Evolutionary conservation across 1,140 invertebrate species (phyloP), one percentile per base, ranked within the genome.

Genomic region (Hermatobates lingyangjiaoensis): DNA sequence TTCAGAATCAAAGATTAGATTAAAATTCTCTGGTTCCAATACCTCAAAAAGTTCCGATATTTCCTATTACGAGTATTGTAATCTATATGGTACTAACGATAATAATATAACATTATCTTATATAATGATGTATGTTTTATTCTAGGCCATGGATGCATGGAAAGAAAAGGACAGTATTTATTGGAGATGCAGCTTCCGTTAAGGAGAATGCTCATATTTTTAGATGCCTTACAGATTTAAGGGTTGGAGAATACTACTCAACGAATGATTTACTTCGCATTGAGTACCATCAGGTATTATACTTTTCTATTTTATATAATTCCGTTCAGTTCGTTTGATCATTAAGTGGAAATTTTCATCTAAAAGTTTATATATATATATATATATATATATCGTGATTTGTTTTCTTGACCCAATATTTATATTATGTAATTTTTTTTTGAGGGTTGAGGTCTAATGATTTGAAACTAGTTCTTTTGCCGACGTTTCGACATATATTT

Each of bases 171-270:
- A 73, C 70, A 63, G 67, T 75, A 45, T 76, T 71, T 59, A 59
- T 79, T 50, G 68, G 68, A 51, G 66, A 71, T 58, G 63, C 71
- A 26, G 63, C 72, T 47, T 62, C 74, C 46, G 77, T 79, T 25
- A 57, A 67, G 53, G 66, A 79, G 61, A 71, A 79, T 64, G 69
- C 71, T 30, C 63, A 66, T 61, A 64, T 70, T 47, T 66, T 73
- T 52, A 60, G 63, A 40, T 60, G 65, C 47, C 54, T 71, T 38
- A 68, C 64, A 27, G 61, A 68, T 59, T 57, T 68, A 28, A 61
- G 30, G 47, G 63, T 64, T 24, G 55, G 61, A 53, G 63, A 66
- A 56, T 58, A 55, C 51, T 34, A 49, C 15, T 50, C 48, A 47
- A 42, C 23, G 10, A 18, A 24, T 4, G 14, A 55, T 25, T 10